Base-by-base conservation (phyloP, 1,140 invertebrate genomes). In the Adoxophyes honmai region DNA sequence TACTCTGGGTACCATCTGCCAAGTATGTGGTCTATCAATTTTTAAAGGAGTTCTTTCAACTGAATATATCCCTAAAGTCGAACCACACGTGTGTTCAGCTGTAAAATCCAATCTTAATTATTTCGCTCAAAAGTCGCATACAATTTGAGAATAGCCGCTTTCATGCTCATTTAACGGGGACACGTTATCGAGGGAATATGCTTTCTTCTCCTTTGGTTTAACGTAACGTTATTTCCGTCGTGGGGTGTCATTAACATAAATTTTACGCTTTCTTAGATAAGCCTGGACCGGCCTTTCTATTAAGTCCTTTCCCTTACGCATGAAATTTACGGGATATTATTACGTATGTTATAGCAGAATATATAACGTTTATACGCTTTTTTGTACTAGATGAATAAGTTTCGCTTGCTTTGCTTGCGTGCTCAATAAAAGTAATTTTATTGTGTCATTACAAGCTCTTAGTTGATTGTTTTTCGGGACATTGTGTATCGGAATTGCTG, bases 231-330 rank as follows among this genome's bases (percentile, higher is more conserved):
- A 66, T 67, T 73, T 66, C 60, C 63, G 21, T 60, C 55, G 38
- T 52, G 57, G 60, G 55, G 62, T 37, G 65, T 73, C 70, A 73
- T 76, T 76, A 73, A 76, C 73, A 76, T 76, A 76, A 75, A 76
- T 76, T 76, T 76, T 70, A 73, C 66, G 70, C 67, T 53, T 64
- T 64, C 66, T 62, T 48, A 71, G 70, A 76, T 76, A 76, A 73
- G 62, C 60, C 68, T 68, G 70, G 70, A 73, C 60, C 58, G 57
- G 52, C 57, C 63, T 64, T 63, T 65, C 64, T 67, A 71, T 66
- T 71, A 75, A 64, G 54, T 57, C 55, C 61, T 66, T 66, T 65
- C 60, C 48, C 59, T 64, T 15, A 15, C 35, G 62, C 33, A 28
- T 28, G 21, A 44, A 71, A 71, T 74, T 68, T 67, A 71, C 60